These are phyloP conservation scores for Cardiocondyla obscurior DNA, from an alignment of 1,140 invertebrate species.

Conservation along the genomic window DNA sequence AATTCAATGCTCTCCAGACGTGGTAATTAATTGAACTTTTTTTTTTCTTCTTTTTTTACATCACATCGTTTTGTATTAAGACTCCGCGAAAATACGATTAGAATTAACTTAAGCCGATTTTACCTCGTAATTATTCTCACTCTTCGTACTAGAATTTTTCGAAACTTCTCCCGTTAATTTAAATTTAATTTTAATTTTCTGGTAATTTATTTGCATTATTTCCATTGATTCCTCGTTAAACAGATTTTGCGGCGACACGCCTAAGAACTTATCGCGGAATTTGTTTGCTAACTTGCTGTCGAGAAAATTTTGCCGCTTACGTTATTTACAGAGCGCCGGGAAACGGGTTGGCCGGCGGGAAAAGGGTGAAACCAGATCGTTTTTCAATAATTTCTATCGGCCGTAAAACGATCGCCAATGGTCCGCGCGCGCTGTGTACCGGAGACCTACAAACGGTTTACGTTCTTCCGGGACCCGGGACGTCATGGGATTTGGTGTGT, in stretches of 20 bases:
- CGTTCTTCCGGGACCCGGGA: conserved; percentile 6
- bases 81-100: not conserved
- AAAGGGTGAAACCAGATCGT: conserved; percentile 18
- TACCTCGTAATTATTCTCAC: not conserved
- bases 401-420: conserved; percentile 53
- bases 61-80: not conserved
- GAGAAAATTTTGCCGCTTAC: conserved; percentile 12
- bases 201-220: not conserved
- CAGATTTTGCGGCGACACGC: not conserved
- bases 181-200: too few relatives aligned
- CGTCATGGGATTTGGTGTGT: conserved; percentile 59
- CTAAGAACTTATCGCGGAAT: not conserved
- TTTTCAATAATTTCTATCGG: conserved; percentile 47
- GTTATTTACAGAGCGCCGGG: conserved; percentile 10
- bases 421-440: conserved; percentile 5
- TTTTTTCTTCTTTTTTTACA: not conserved
- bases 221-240: not conserved
- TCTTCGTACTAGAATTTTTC: not conserved
- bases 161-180: not conserved
- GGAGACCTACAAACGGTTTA: conserved; percentile 55
- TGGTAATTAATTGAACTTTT: not conserved
- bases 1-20: too few relatives aligned
- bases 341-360: not conserved
- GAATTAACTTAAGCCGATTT: not conserved
- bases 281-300: not conserved